A percentile compares a stretch with the other conserved stretches of the same genome.
phyloP scores from a whole-genome alignment of 2,113 vertebrate genomes.

The Setophaga coronata region DNA sequence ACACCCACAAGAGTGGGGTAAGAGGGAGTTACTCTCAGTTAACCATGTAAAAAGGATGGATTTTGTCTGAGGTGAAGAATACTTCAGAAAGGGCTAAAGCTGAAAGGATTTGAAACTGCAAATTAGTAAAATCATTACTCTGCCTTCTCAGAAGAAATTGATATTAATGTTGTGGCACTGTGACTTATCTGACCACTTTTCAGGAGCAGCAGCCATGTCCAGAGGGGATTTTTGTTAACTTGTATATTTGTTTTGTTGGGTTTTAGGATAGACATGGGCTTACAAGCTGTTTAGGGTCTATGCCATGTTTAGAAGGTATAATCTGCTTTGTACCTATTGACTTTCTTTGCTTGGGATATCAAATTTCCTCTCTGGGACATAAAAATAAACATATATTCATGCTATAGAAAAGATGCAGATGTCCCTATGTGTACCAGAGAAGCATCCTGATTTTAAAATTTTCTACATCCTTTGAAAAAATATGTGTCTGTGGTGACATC shows the following conservation, averaged over 20 bases:
- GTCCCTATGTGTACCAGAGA: not conserved
- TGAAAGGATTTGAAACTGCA: not conserved
- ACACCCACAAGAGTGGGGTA: not conserved
- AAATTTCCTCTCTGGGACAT: not conserved
- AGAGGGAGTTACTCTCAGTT: not conserved
- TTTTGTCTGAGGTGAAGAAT: not conserved
- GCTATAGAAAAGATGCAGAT: not conserved
- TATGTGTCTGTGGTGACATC: fast-evolving
- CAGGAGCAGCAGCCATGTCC: not conserved
- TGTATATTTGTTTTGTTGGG: not conserved
- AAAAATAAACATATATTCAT: not conserved
- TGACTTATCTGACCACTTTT: not conserved
- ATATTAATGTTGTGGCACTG: not conserved
- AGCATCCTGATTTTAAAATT: not conserved
- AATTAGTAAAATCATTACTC: not conserved
- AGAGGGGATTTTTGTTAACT: not conserved
- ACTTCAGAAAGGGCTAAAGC: not conserved
- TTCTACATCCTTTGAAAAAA: not conserved
- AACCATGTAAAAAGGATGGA: not conserved
- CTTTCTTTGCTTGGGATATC: not conserved
- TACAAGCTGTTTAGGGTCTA: not conserved
- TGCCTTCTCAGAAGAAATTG: not conserved
- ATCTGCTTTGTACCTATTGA: not conserved
- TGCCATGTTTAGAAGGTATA: not conserved
- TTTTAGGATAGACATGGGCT: not conserved